Evolutionary conservation across 2,113 vertebrate genomes (phyloP), one percentile per base, ranked within the genome.

Genomic region (Myanophis thanlyinensis): DNA sequence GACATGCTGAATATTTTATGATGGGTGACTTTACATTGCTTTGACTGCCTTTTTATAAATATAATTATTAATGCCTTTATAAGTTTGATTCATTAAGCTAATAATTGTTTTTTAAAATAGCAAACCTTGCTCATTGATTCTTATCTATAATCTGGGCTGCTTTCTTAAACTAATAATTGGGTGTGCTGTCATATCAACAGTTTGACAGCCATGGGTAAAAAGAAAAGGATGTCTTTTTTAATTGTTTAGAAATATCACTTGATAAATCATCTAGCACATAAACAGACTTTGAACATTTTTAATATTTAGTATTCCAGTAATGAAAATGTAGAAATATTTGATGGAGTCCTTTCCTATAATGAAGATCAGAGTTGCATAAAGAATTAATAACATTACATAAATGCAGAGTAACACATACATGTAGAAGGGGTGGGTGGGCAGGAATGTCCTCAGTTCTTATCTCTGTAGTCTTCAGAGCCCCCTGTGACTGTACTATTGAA

Each of bases 81-180:
- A 95, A 96, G 90, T 59, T 90, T 96, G 94, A 96, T 95, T 92
- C 92, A 95, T 93, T 95, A 94, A 97, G 94, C 67, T 94, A 95
- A 94, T 94, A 97, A 93, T 91, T 85, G 92, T 96, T 96, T 96
- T 80, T 40, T 22, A 92, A 93, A 94, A 94, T 93, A 95, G 88
- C 86, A 93, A 52, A 59, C 62, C 62, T 86, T 93, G 87, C 67
- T 95, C 92, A 93, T 59, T 90, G 95, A 90, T 93, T 95, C 93
- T 91, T 80, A 87, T 91, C 73, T 94, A 10, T 87, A 84, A n/a
- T 85, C 67, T 3, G 90, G 84, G 93, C 93, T 86, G 92, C 91
- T 95, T 88, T 91, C 52, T 95, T 88, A 12, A 13, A 73, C 25
- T 90, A 10, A 44, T 91, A 88, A 84, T 18, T 93, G 91, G 44